Conservation (phyloP, 2,888 invertebrate genomes). For the Drosophila acutilabella region DNA sequence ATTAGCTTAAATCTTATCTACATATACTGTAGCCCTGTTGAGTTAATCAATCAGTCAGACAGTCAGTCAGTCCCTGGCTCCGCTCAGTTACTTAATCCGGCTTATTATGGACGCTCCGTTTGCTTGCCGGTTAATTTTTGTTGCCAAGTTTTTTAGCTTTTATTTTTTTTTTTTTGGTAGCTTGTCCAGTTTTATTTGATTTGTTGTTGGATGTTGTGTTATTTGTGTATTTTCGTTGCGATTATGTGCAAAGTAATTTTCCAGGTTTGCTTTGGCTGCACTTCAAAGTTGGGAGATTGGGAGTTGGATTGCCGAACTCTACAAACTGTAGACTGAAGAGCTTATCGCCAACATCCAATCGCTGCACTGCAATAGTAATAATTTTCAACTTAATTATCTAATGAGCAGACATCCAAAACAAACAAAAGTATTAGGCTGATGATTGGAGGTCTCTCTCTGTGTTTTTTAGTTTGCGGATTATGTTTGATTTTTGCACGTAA, state of each 20-base stretch:
- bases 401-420: constrained; percentile 49
- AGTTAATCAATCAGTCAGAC: constrained; percentile 18
- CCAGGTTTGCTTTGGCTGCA: constrained; percentile 61
- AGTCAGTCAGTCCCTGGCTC: constrained; percentile 33
- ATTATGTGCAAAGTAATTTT: constrained; percentile 44
- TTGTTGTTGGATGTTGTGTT: neutral
- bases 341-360: constrained; percentile 51
- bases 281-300: constrained; percentile 62
- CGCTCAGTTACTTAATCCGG: constrained; percentile 70
- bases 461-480: constrained; percentile 14
- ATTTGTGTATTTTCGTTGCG: constrained; percentile 10
- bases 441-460: constrained; percentile 17
- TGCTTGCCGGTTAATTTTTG: constrained; percentile 47
- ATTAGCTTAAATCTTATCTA: neutral
- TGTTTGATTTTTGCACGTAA: constrained; percentile 48
- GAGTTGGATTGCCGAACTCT: constrained; percentile 4
- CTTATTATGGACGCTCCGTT: constrained; percentile 76
- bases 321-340: constrained; percentile 11
- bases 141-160: constrained; percentile 33
- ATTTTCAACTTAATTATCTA: constrained; percentile 82
- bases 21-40: constrained; percentile 33
- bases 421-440: constrained; percentile 40
- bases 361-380: constrained; percentile 73
- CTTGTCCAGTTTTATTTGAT: constrained; percentile 20
- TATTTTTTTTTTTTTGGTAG: constrained; percentile 16